Evolutionary conservation across 2,888 invertebrate genomes (phyloP).

Genomic region (Ametastegia equiseti): DNA sequence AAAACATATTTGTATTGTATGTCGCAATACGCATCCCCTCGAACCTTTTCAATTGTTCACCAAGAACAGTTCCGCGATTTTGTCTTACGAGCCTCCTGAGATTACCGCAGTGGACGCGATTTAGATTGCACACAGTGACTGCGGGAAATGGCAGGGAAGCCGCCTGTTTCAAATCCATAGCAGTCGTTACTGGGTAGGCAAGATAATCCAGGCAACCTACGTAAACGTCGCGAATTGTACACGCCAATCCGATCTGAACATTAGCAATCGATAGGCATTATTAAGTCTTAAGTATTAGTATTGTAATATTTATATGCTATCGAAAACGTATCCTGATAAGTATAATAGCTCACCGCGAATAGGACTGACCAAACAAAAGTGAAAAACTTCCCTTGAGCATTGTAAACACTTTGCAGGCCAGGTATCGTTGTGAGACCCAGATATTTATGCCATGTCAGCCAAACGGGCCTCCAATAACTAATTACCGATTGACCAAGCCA

Average conservation of each 20-base stretch:
- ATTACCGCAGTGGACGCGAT: slow-evolving; percentile 54
- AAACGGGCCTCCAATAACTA: slow-evolving; percentile 33
- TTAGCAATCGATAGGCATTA: neutral
- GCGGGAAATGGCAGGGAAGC: slow-evolving; percentile 51
- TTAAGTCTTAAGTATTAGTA: neutral
- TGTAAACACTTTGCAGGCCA: slow-evolving; percentile 53
- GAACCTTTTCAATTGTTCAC: slow-evolving; percentile 43
- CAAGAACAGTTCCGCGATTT: slow-evolving; percentile 47
- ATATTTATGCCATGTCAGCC: slow-evolving; percentile 45
- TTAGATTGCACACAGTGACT: slow-evolving; percentile 54
- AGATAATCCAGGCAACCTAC: slow-evolving; percentile 51
- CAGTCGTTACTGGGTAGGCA: slow-evolving; percentile 53
- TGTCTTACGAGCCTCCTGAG: slow-evolving; percentile 46
- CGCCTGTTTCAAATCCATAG: slow-evolving; percentile 52
- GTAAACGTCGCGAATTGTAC: slow-evolving; percentile 52
- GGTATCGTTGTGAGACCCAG: slow-evolving; percentile 47
- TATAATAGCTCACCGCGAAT: slow-evolving; percentile 34
- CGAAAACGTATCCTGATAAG: neutral
- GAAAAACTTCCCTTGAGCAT: slow-evolving; percentile 48
- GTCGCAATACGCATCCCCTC: no score
- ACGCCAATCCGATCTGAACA: slow-evolving; percentile 49
- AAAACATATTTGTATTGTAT: no score
- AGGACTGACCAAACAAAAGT: slow-evolving; percentile 49
- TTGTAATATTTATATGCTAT: neutral
- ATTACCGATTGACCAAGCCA: slow-evolving; percentile 3